These are phyloP conservation scores for Argyrosomus regius DNA, from an alignment of 2,797 vertebrate species.

Conservation along the genomic window DNA sequence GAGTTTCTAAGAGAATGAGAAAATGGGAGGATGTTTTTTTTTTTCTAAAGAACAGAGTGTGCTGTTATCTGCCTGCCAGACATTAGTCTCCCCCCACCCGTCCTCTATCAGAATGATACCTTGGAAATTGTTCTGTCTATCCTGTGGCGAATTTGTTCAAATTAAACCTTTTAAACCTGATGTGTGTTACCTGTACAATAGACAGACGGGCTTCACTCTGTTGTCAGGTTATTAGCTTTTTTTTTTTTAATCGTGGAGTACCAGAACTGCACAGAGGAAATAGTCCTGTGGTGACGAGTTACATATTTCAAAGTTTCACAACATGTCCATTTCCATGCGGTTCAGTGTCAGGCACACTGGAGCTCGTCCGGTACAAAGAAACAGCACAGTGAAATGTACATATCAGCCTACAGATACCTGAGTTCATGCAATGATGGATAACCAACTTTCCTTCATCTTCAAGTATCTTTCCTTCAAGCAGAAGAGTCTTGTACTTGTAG, in stretches of 20 bases:
- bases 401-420: too few species aligned
- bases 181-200: conserved; percentile 48
- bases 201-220: conserved; percentile 27
- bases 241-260: conserved; percentile 23
- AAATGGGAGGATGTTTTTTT: conserved; percentile 62
- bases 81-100: conserved; percentile 44
- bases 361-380: neutral
- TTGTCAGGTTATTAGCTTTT: conserved; percentile 33
- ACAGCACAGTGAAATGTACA: too few species aligned
- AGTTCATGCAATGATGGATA: too few species aligned
- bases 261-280: conserved; percentile 4
- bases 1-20: conserved; percentile 71
- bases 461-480: too few species aligned
- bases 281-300: conserved; percentile 11
- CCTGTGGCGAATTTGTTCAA: conserved; percentile 64
- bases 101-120: conserved; percentile 45
- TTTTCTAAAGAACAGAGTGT: conserved; percentile 65
- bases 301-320: conserved; percentile 19
- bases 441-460: neutral
- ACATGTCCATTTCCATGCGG: neutral
- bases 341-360: neutral
- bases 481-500: too few species aligned
- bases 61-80: conserved; percentile 70
- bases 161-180: conserved; percentile 62
- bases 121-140: conserved; percentile 61